Percentiles rank a stretch among this genome's conserved stretches.
These are phyloP conservation scores for Tenualosa thibaudeaui DNA, from an alignment of 2,797 vertebrate genomes.

Conservation along the genomic window DNA sequence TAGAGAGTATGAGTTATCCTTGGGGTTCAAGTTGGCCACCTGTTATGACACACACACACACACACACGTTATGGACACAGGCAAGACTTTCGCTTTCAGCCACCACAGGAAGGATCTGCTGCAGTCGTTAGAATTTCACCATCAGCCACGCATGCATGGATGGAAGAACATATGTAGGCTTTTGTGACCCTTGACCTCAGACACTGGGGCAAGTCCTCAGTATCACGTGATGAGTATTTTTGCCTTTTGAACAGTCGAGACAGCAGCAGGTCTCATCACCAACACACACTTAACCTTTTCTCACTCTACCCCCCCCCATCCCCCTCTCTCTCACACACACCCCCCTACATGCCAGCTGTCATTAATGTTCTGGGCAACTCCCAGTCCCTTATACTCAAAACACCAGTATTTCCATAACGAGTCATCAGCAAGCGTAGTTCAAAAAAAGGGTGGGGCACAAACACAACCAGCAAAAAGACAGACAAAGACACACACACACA, in stretches of 20 bases:
- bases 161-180: slow-evolving; percentile 25
- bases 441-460: background rate
- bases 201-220: background rate
- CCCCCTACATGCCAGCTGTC: background rate
- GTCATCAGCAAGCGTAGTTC: background rate
- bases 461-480: background rate
- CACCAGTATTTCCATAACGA: slow-evolving; percentile 3
- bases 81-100: slow-evolving; percentile 11
- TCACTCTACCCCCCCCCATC: too few relatives aligned
- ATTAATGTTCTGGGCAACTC: background rate
- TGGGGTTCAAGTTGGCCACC: slow-evolving; percentile 89
- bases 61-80: slow-evolving; percentile 28
- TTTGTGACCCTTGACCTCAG: background rate
- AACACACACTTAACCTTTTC: background rate
- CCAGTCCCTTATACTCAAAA: slow-evolving; percentile 3
- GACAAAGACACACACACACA: background rate
- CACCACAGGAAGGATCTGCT: background rate
- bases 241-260: background rate
- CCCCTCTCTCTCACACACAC: background rate
- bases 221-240: background rate
- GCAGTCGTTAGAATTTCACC: background rate
- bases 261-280: background rate
- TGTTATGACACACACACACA: slow-evolving; percentile 55
- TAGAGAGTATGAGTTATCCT: slow-evolving; percentile 87
- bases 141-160: background rate